These are phyloP conservation scores for Erebia palarica DNA, from an alignment of 2,888 invertebrate species.

Conservation along the genomic window DNA sequence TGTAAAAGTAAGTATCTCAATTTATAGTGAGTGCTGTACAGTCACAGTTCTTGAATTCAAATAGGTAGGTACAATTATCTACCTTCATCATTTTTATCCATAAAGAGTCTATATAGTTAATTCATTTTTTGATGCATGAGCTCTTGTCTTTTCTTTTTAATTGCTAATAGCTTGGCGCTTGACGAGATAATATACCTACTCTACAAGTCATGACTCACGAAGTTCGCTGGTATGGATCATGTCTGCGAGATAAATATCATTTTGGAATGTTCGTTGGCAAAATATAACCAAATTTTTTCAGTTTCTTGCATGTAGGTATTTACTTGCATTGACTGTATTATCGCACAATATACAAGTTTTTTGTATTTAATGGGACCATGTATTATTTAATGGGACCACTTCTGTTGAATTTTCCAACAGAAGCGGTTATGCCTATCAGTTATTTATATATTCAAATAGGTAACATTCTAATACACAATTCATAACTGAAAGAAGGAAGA, in stretches of 20 bases:
- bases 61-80: background rate
- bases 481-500: slow-evolving; percentile 50
- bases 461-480: slow-evolving; percentile 48
- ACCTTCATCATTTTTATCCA: too few species aligned
- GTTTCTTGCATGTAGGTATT: too few species aligned
- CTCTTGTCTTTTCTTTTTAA: background rate
- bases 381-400: background rate
- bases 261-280: background rate
- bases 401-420: slow-evolving; percentile 12
- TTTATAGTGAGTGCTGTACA: too few species aligned
- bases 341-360: background rate
- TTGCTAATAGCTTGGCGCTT: background rate
- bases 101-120: too few species aligned
- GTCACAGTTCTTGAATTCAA: background rate
- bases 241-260: background rate
- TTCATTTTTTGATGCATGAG: too few species aligned
- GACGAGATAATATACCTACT: background rate
- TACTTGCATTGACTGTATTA: too few species aligned
- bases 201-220: background rate
- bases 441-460: slow-evolving; percentile 39
- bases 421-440: slow-evolving; percentile 27
- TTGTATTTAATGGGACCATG: background rate
- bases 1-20: too few species aligned
- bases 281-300: background rate
- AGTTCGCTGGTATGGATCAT: background rate